Evolutionary conservation across 2,113 vertebrate species (phyloP).

Genomic region (Emydocephalus ijimae): DNA sequence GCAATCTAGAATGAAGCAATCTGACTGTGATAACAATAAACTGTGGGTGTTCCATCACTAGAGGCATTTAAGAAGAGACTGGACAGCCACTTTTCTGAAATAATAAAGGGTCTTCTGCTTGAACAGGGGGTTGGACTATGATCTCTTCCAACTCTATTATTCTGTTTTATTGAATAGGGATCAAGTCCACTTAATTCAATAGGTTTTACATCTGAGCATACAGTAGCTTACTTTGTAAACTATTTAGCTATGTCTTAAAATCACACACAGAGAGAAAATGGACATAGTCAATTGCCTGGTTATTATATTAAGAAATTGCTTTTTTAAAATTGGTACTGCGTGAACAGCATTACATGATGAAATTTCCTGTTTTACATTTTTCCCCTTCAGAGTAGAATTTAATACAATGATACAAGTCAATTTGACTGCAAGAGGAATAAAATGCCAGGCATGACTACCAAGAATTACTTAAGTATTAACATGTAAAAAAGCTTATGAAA

Average conservation of each 20-base stretch:
- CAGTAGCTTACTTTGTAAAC: neutral
- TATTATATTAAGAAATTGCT: rapidly evolving
- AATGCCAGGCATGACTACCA: neutral
- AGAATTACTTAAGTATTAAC: neutral
- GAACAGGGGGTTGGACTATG: too few relatives aligned
- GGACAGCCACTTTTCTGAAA: neutral
- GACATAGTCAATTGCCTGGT: neutral
- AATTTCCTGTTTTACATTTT: neutral
- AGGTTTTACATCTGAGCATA: neutral
- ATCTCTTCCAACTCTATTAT: too few relatives aligned
- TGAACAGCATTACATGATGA: neutral
- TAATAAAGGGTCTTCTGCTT: neutral
- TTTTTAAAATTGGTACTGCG: rapidly evolving
- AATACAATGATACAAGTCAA: neutral
- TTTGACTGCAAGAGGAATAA: neutral
- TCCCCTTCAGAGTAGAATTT: neutral
- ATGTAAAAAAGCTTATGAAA: neutral
- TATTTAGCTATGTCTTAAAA: neutral
- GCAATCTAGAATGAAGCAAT: neutral
- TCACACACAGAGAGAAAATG: neutral
- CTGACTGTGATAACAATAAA: neutral
- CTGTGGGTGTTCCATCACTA: neutral
- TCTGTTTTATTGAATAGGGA: neutral
- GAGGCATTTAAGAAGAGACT: neutral
- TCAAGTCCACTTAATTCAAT: neutral